These are phyloP conservation scores for Drosophila leontia DNA, from an alignment of 1,140 invertebrate genomes.

Conservation along the genomic window DNA sequence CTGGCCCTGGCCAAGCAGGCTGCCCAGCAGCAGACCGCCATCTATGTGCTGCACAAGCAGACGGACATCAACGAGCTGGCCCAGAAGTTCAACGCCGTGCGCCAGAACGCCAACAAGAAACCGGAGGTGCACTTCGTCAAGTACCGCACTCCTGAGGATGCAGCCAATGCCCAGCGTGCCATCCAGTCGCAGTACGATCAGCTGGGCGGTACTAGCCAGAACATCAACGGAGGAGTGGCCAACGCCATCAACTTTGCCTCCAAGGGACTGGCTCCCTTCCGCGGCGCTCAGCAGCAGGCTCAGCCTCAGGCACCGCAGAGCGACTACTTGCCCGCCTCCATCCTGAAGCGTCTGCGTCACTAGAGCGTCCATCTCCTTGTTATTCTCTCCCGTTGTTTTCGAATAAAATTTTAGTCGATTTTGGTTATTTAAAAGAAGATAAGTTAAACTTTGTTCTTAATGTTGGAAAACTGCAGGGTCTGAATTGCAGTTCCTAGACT, in stretches of 20 bases:
- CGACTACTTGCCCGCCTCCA: slow-evolving; percentile 74
- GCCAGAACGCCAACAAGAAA: slow-evolving; percentile 58
- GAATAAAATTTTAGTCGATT: slow-evolving; percentile 44
- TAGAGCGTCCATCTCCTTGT: slow-evolving; percentile 15
- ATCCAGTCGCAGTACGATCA: slow-evolving; percentile 76
- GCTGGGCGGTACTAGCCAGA: slow-evolving; percentile 68
- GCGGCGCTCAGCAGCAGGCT: slow-evolving; percentile 5
- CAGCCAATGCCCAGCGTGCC: slow-evolving; percentile 67
- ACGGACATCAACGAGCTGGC: slow-evolving; percentile 69
- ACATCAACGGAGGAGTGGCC: slow-evolving; percentile 73
- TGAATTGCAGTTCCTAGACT: background rate
- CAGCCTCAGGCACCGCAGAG: slow-evolving; percentile 44
- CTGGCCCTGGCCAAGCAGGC: slow-evolving; percentile 71
- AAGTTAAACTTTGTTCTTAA: background rate
- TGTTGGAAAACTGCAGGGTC: slow-evolving; percentile 1
- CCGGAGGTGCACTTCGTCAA: slow-evolving; percentile 82
- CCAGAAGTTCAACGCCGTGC: slow-evolving; percentile 70
- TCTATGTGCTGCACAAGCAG: slow-evolving; percentile 77
- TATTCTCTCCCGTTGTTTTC: slow-evolving; percentile 21
- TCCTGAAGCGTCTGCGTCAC: slow-evolving; percentile 67
- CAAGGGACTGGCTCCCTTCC: slow-evolving; percentile 44
- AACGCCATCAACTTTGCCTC: slow-evolving; percentile 81
- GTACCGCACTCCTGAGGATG: slow-evolving; percentile 76
- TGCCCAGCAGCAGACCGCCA: slow-evolving; percentile 70
- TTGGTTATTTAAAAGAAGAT: slow-evolving; percentile 6